Conservation (phyloP, 2,113 vertebrate genomes). For the Lycaon pictus region DNA sequence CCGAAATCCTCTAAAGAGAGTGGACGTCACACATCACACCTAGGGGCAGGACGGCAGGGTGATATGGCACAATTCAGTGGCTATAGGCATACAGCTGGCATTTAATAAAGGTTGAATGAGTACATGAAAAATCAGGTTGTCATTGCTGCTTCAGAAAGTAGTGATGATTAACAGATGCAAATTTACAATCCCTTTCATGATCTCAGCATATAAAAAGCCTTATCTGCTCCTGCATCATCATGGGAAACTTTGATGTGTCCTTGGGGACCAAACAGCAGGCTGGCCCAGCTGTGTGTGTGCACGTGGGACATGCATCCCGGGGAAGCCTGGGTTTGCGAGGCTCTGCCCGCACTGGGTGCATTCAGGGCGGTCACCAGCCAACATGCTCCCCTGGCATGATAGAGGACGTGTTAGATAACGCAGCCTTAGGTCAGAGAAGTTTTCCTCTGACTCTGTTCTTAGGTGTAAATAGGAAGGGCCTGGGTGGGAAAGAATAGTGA, state of each 20-base stretch:
- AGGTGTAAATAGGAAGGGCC: neutral
- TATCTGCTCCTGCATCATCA: neutral
- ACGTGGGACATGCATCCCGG: accelerated
- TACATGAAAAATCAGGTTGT: neutral
- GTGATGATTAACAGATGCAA: neutral
- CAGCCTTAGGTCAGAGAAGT: neutral
- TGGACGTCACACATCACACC: neutral
- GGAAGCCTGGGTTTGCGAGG: accelerated
- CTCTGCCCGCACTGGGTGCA: accelerated
- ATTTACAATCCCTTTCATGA: neutral
- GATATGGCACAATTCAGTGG: too few relatives aligned
- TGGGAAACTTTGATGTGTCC: neutral
- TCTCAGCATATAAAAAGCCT: neutral
- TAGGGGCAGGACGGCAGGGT: too few relatives aligned
- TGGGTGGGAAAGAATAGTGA: too few relatives aligned
- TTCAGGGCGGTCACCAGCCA: neutral
- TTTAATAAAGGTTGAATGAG: neutral
- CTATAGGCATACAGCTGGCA: neutral
- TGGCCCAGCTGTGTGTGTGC: neutral
- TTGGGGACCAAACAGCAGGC: neutral
- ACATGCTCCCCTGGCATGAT: accelerated
- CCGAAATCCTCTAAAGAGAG: neutral
- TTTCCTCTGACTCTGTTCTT: neutral
- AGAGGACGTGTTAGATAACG: neutral
- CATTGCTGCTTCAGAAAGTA: neutral